phyloP scores from a whole-genome alignment of 2,888 invertebrate species.

The Eupithecia exiguata region DNA sequence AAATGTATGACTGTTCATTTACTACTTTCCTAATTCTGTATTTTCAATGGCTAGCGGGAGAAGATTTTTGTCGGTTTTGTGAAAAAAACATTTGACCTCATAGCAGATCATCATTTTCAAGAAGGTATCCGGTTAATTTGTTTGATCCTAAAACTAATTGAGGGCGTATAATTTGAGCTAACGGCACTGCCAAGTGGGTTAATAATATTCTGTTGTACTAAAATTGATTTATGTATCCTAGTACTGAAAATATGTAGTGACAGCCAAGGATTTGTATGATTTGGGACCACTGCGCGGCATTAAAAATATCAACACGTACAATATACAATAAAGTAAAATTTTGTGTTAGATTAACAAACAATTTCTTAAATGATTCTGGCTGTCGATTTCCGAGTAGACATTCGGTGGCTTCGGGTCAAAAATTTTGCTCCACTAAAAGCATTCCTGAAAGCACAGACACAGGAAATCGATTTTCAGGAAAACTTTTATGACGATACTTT shows the following conservation, averaged over 20 bases:
- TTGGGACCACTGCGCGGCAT: conserved; percentile 13
- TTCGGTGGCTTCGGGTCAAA: background rate
- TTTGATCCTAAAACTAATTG: conserved; percentile 54
- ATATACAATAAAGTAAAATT: background rate
- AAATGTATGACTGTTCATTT: background rate
- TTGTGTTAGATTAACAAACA: background rate
- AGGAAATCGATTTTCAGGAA: background rate
- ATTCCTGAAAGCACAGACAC: background rate
- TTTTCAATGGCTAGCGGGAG: background rate
- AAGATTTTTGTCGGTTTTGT: background rate
- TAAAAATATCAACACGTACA: background rate
- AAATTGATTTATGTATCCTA: conserved; percentile 56
- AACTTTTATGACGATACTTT: background rate
- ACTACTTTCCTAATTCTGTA: background rate
- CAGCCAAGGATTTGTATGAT: conserved; percentile 28
- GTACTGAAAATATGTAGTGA: conserved; percentile 23
- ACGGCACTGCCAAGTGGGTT: conserved; percentile 63
- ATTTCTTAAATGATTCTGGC: background rate
- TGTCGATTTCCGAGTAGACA: conserved; percentile 13
- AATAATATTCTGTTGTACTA: conserved; percentile 57
- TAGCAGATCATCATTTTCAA: background rate
- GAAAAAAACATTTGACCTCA: background rate
- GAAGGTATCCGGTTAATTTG: conserved; percentile 35
- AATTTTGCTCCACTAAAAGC: background rate
- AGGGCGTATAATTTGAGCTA: conserved; percentile 29